Evolutionary conservation across 2,113 vertebrate genomes (phyloP).

Genomic region (Phalacrocorax pelagicus): DNA sequence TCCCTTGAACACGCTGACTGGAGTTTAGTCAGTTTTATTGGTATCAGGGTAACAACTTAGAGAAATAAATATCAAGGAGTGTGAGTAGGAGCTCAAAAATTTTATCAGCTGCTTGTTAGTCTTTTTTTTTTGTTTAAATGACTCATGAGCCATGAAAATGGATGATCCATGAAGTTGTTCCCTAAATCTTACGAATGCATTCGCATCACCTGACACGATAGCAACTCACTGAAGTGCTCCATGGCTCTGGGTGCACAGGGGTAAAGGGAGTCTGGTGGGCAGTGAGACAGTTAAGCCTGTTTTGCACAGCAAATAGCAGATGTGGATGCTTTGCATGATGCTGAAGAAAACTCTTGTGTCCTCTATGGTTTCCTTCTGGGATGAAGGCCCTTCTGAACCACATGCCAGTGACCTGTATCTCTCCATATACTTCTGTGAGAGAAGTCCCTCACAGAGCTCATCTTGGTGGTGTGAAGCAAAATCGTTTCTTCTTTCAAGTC

Average conservation of each 20-base stretch:
- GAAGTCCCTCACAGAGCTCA: neutral
- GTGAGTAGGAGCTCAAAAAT: neutral
- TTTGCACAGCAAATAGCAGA: neutral
- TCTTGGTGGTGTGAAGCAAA: neutral
- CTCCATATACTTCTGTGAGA: neutral
- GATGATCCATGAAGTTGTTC: neutral
- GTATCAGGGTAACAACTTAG: neutral
- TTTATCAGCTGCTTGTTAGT: neutral
- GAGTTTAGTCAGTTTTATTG: neutral
- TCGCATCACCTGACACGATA: neutral
- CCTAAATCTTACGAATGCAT: slow-evolving; percentile 15
- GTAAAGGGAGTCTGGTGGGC: neutral
- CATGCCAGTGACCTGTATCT: accelerated
- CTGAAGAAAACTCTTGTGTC: neutral
- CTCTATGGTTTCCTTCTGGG: neutral
- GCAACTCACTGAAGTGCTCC: neutral
- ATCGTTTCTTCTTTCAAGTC: neutral
- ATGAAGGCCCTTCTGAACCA: neutral
- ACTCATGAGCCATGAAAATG: neutral
- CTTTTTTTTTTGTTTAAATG: neutral
- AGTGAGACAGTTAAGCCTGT: neutral
- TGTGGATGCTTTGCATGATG: neutral
- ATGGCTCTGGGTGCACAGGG: slow-evolving; percentile 4
- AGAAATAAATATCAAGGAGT: neutral
- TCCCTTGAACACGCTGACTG: neutral